A percentile compares a stretch with the other conserved stretches of the same genome.
phyloP scores from a whole-genome alignment of 2,797 vertebrate species.

The Phataginus tricuspis region DNA sequence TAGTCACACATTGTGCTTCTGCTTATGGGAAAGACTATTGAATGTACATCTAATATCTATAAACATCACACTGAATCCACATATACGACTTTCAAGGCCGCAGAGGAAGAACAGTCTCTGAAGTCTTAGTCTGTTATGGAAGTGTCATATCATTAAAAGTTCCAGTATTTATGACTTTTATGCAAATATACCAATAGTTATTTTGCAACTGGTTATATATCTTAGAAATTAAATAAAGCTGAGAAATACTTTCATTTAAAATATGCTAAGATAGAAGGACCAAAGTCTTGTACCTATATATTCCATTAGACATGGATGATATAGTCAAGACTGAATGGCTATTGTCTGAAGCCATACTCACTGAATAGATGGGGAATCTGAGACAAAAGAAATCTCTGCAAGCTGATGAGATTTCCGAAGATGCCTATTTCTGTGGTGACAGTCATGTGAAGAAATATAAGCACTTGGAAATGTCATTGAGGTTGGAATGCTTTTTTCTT shows the following conservation, averaged over 20 bases:
- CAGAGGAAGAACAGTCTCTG: conserved; percentile 10
- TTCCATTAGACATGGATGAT: background rate
- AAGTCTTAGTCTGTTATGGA: background rate
- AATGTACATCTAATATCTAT: background rate
- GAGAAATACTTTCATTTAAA: conserved; percentile 35
- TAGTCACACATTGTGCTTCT: background rate
- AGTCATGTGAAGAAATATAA: background rate
- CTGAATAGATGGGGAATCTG: background rate
- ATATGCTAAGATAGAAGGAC: conserved; percentile 1
- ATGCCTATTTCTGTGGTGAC: background rate
- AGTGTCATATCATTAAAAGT: conserved; percentile 37
- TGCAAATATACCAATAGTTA: conserved; percentile 1
- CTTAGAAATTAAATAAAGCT: conserved; percentile 31
- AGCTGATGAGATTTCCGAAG: background rate
- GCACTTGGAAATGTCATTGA: conserved; percentile 12
- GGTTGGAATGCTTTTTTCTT: background rate
- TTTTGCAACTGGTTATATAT: conserved; percentile 4
- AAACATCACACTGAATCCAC: background rate
- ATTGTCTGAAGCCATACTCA: background rate
- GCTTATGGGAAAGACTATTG: background rate
- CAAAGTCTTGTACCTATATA: background rate
- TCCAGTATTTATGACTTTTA: conserved; percentile 52
- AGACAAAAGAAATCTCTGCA: background rate
- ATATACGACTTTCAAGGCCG: conserved; percentile 15
- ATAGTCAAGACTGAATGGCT: background rate